These are phyloP conservation scores for Bubo scandiacus DNA, from an alignment of 2,113 vertebrate genomes.

Conservation along the genomic window DNA sequence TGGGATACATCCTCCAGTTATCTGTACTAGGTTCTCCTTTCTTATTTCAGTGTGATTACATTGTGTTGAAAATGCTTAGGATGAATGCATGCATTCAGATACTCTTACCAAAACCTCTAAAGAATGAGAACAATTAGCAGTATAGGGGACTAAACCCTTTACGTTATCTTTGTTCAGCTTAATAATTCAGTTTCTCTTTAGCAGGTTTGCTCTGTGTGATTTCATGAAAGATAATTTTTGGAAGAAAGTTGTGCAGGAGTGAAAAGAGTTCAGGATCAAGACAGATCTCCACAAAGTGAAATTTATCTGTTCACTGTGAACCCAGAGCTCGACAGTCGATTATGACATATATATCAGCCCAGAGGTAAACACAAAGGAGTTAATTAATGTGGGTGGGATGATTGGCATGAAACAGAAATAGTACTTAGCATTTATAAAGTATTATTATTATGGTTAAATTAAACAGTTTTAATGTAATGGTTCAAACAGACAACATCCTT, in stretches of 20 bases:
- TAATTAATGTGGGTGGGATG: background rate
- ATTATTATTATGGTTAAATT: background rate
- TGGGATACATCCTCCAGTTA: background rate
- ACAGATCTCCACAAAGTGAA: background rate
- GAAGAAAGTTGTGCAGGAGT: background rate
- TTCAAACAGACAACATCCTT: background rate
- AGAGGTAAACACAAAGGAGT: background rate
- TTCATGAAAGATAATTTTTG: background rate
- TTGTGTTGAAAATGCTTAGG: background rate
- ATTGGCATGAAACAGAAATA: conserved; percentile 4
- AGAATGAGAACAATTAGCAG: background rate
- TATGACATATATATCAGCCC: background rate
- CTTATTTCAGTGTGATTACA: background rate
- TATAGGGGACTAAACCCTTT: background rate
- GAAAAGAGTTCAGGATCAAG: background rate
- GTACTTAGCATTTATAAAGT: background rate
- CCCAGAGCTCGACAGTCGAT: background rate
- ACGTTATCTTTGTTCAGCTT: background rate
- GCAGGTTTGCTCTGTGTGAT: background rate
- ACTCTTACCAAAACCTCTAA: background rate
- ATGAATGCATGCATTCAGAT: background rate
- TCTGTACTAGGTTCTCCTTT: background rate
- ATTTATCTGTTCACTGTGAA: background rate
- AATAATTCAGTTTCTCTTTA: background rate
- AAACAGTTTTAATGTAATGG: background rate